phyloP scores from a whole-genome alignment of 2,888 invertebrate species.

The Euplagia quadripunctaria region DNA sequence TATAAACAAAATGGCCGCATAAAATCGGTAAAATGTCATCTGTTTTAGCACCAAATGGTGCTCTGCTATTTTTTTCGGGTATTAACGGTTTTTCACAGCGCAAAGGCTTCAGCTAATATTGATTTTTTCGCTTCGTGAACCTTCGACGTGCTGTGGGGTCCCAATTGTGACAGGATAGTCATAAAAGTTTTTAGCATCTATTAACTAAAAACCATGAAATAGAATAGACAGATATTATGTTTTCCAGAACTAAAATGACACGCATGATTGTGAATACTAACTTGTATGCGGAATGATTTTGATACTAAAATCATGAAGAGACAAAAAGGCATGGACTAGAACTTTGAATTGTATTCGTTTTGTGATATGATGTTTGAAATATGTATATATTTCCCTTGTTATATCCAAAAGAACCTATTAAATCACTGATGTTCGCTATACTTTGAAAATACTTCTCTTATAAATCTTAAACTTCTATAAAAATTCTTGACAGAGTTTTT shows the following conservation, averaged over 20 bases:
- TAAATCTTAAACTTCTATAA: not conserved
- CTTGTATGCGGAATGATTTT: constrained; percentile 59
- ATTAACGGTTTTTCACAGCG: constrained; percentile 71
- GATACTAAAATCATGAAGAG: constrained; percentile 44
- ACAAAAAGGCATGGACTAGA: constrained; percentile 44
- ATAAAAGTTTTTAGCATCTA: constrained; percentile 59
- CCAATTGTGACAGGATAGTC: constrained; percentile 72
- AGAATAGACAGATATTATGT: constrained; percentile 23
- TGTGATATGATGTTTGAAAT: constrained; percentile 33
- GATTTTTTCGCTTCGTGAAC: constrained; percentile 68
- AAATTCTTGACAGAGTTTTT: not conserved
- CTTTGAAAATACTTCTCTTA: constrained; percentile 15
- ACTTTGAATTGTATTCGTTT: constrained; percentile 35
- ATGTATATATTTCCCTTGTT: constrained; percentile 42
- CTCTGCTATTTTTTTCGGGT: constrained; percentile 62
- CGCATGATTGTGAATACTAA: constrained; percentile 79
- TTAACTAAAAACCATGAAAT: constrained; percentile 48
- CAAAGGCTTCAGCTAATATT: constrained; percentile 76
- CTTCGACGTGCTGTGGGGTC: constrained; percentile 62
- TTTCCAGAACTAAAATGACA: constrained; percentile 61
- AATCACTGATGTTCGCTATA: constrained; percentile 58
- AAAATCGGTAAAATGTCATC: constrained; percentile 78
- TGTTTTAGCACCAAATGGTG: constrained; percentile 68
- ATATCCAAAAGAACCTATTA: constrained; percentile 40
- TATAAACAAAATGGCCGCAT: constrained; percentile 73